Percentiles rank a stretch among this genome's conserved stretches.
These are phyloP conservation scores for Pogonocherus hispidulus DNA, from an alignment of 2,888 invertebrate genomes.

Conservation along the genomic window DNA sequence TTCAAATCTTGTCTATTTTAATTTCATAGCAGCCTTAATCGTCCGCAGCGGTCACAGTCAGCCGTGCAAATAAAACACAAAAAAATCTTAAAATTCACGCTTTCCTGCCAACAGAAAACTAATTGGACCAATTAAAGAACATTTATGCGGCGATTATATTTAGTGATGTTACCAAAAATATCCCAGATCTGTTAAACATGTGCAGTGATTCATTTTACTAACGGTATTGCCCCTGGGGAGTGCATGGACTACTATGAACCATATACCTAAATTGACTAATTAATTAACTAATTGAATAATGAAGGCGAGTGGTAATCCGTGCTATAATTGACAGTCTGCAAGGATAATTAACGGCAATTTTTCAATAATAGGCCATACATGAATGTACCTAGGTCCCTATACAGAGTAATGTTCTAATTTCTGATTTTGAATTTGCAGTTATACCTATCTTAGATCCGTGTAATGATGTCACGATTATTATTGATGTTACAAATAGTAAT, in stretches of 20 bases:
- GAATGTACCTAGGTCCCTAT: too few species aligned
- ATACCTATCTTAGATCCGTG: too few species aligned
- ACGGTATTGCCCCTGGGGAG: not conserved
- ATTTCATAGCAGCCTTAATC: not conserved
- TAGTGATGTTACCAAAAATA: not conserved
- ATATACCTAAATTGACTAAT: not conserved
- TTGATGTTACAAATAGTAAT: too few species aligned
- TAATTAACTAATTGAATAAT: not conserved
- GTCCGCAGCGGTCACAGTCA: not conserved
- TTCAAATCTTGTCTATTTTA: too few species aligned
- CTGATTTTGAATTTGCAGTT: too few species aligned
- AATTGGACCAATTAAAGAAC: constrained; percentile 16
- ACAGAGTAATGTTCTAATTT: too few species aligned
- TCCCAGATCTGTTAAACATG: not conserved
- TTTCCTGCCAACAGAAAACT: constrained; percentile 3
- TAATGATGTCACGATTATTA: too few species aligned
- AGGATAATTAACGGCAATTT: not conserved
- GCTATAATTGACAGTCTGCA: not conserved
- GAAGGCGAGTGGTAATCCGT: not conserved
- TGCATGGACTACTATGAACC: not conserved
- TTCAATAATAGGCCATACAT: not conserved
- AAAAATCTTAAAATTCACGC: constrained; percentile 9
- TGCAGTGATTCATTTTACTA: not conserved
- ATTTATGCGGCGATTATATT: constrained; percentile 1
- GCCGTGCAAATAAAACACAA: not conserved